phyloP scores from a whole-genome alignment of 1,140 invertebrate genomes.

The Drosophila navojoa region DNA sequence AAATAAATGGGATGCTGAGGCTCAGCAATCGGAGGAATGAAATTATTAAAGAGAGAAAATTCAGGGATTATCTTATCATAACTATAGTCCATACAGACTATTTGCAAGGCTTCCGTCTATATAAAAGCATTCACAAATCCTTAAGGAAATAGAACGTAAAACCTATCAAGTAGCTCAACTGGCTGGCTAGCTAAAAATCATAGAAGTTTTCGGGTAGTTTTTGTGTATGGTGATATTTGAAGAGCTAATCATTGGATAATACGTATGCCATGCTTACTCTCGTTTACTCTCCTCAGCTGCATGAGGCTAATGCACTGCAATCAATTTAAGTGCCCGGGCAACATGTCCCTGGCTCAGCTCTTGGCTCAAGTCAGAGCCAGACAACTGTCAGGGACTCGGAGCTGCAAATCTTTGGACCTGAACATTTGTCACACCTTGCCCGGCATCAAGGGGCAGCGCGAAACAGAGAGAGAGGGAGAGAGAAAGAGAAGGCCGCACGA shows the following conservation, averaged over 20 bases:
- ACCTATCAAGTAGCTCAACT: too few species aligned
- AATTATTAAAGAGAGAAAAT: too few species aligned
- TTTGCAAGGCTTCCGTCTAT: too few species aligned
- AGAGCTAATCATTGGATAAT: slow-evolving; percentile 10
- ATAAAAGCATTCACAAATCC: too few species aligned
- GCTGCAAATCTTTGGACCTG: slow-evolving; percentile 32
- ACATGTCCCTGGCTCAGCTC: slow-evolving; percentile 8
- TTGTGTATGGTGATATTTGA: neutral
- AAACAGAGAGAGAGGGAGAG: neutral
- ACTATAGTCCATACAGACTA: too few species aligned
- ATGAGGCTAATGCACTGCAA: slow-evolving; percentile 27
- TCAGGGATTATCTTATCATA: too few species aligned
- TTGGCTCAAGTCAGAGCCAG: slow-evolving; percentile 6
- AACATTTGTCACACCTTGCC: slow-evolving; percentile 29
- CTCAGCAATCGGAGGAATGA: too few species aligned
- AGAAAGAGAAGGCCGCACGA: neutral
- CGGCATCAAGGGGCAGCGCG: neutral
- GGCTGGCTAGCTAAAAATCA: too few species aligned
- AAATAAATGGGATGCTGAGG: too few species aligned
- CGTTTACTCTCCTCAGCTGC: neutral
- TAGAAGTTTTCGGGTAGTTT: too few species aligned
- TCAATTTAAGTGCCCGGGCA: slow-evolving; percentile 37
- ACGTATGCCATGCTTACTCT: neutral
- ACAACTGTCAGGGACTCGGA: slow-evolving; percentile 33
- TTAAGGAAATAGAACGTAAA: too few species aligned